Evolutionary conservation across 2,797 vertebrate genomes (phyloP).

Genomic region (Chiloscyllium punctatum): DNA sequence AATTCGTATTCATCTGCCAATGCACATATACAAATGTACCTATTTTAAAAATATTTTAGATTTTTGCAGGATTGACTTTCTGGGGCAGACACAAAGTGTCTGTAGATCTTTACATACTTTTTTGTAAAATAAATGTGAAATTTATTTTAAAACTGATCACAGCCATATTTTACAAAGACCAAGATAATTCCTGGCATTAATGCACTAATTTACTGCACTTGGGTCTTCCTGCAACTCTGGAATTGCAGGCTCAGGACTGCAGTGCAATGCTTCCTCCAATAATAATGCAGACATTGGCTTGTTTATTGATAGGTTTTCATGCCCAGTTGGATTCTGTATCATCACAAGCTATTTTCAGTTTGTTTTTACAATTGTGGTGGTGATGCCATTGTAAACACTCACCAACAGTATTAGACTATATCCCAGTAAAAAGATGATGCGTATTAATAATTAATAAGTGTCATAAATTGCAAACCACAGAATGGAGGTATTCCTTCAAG

Average conservation of each 20-base stretch:
- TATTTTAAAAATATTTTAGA: neutral
- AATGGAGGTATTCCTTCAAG: neutral
- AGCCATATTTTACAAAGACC: neutral
- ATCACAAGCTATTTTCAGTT: neutral
- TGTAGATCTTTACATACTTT: too few species aligned
- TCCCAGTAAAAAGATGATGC: neutral
- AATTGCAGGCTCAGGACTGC: neutral
- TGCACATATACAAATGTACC: neutral
- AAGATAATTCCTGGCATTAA: neutral
- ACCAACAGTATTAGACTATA: neutral
- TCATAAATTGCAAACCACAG: neutral
- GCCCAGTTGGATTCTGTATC: neutral
- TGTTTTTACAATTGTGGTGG: neutral
- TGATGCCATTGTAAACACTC: neutral
- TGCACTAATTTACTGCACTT: neutral
- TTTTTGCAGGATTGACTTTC: neutral
- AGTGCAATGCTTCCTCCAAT: neutral
- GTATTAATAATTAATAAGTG: slow-evolving; percentile 5
- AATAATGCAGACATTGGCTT: neutral
- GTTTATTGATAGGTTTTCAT: neutral
- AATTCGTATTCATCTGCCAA: neutral
- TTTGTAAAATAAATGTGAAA: too few species aligned
- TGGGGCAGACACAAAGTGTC: neutral
- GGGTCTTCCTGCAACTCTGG: neutral
- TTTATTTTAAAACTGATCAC: neutral